These are phyloP conservation scores for Pemphigus obesinymphae DNA, from an alignment of 1,140 invertebrate species.

Conservation along the genomic window DNA sequence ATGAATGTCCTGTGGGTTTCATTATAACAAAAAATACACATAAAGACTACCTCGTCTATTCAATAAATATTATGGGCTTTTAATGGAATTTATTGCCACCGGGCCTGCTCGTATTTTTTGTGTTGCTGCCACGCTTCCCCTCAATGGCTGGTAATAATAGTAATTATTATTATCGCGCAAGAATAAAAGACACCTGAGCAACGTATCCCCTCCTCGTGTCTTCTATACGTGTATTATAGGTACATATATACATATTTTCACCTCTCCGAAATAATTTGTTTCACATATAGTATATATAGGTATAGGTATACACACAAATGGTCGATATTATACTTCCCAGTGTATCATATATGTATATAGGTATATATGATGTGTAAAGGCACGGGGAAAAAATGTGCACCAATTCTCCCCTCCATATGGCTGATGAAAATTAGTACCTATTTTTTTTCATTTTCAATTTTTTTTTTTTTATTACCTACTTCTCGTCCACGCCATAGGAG, in stretches of 20 bases:
- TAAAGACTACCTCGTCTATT: not conserved
- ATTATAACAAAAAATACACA: not conserved
- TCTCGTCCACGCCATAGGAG: not conserved
- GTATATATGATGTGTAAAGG: not conserved
- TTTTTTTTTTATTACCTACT: not conserved
- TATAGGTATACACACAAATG: too few relatives aligned
- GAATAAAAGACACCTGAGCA: constrained; percentile 37
- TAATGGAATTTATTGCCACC: constrained; percentile 28
- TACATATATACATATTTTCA: not conserved
- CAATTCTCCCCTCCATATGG: not conserved
- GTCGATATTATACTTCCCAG: not conserved
- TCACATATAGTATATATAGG: not conserved
- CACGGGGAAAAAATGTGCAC: not conserved
- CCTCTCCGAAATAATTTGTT: not conserved
- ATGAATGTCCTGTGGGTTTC: not conserved
- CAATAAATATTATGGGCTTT: constrained; percentile 28
- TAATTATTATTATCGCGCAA: constrained; percentile 38
- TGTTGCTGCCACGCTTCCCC: not conserved
- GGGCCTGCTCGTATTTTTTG: constrained; percentile 9
- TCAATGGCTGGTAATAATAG: not conserved
- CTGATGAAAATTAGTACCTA: constrained; percentile 3
- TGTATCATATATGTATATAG: too few relatives aligned
- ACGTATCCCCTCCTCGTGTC: not conserved
- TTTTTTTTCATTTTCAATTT: not conserved
- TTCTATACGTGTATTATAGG: not conserved